Evolutionary conservation across 2,113 vertebrate species (phyloP).

Genomic region (Spea bombifrons): DNA sequence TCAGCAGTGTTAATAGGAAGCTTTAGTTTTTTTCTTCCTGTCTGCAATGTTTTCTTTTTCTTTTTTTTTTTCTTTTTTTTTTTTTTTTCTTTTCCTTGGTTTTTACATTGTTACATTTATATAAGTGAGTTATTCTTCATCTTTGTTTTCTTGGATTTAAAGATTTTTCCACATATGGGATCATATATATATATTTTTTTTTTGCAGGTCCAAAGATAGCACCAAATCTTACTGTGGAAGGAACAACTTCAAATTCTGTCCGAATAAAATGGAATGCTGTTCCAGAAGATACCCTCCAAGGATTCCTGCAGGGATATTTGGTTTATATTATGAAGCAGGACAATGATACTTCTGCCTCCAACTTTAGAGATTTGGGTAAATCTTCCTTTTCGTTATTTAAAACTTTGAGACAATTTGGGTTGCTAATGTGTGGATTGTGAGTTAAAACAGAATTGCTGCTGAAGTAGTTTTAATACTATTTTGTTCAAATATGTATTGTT

Average conservation of each 20-base stretch:
- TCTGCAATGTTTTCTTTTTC: no score
- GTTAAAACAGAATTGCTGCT: no score
- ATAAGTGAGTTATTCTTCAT: no score
- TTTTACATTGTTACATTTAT: no score
- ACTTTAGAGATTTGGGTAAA: slow-evolving; percentile 62
- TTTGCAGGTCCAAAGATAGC: slow-evolving; percentile 64
- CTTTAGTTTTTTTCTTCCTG: no score
- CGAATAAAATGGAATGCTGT: slow-evolving; percentile 71
- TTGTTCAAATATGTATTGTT: no score
- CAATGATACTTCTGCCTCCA: slow-evolving; percentile 60
- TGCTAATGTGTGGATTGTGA: background rate
- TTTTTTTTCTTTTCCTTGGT: no score
- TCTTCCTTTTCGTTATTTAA: background rate
- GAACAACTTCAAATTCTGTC: slow-evolving; percentile 70
- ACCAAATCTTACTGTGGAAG: slow-evolving; percentile 67
- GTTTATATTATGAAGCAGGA: slow-evolving; percentile 72
- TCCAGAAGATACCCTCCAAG: slow-evolving; percentile 65
- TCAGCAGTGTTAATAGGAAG: no score
- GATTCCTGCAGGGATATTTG: slow-evolving; percentile 71
- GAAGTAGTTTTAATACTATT: no score
- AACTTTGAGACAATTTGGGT: background rate
- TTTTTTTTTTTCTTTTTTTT: no score
- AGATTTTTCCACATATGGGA: no score
- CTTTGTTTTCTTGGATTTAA: no score
- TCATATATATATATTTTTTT: background rate